Base-by-base conservation (phyloP, 2,113 vertebrate genomes). In the Pachypanchax playfairii region DNA sequence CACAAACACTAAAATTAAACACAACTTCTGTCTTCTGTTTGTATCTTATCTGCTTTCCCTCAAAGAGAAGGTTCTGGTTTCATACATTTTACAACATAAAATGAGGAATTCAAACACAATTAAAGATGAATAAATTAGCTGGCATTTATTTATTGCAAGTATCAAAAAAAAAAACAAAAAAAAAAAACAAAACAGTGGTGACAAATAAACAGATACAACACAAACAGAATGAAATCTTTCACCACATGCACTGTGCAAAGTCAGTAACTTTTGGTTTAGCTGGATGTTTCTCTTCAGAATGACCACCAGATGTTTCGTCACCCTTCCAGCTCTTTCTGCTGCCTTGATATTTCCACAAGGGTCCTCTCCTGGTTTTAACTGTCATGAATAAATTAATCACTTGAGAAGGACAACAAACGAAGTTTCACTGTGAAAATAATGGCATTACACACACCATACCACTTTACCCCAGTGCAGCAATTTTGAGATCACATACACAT, bases 341-440 rank as follows among this genome's bases (percentile, higher is more conserved):
- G 28, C 47, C 50, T 76, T 46, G 13, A 59, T 74, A 56, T 75
- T 74, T 55, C 71, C 70, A 73, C 57, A 48, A 47, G 72, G 67
- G 43, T 75, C 61, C 49, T 70, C 70, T 65, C 48, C 54, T 54
- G 72, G 67, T 77, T 78, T 84, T 77, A 85, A 77, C 80, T 47
- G 53, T 42, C 71, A 69, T 71, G 59, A 83, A 77, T 77, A 79
- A 64, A 85, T 85, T 75, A 75, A 85, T 82, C 81, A 73, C 73
- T 83, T 69, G 52, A 77, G 56, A 83, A 70, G 56, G 44, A 78
- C 71, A 77, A 75, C 72, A 83, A 73, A 79, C 69, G 46, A 60
- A 54, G 60, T 52, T 65, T 59, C 53, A 65, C 51, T 52, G 56
- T 58, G 35, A 71, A 80, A 83, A 75, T 59, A 82, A 76, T 70